Evolutionary conservation across 2,113 vertebrate species (phyloP).

Genomic region (Brachyhypopomus gauderio): DNA sequence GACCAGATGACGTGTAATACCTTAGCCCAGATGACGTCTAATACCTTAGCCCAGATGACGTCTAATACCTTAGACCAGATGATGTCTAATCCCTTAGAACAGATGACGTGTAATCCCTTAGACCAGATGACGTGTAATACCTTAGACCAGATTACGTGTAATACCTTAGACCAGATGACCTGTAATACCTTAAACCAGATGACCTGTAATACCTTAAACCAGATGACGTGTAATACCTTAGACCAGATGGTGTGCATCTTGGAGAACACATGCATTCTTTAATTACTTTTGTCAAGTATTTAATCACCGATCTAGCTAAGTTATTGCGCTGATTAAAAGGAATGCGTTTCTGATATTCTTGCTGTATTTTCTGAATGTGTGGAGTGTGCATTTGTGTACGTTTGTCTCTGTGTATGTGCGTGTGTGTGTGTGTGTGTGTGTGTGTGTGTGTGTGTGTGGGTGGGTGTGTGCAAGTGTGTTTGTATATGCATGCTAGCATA

Average conservation of each 20-base stretch:
- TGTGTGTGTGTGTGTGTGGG: conserved; percentile 9
- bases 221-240: conserved; percentile 48
- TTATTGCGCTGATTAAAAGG: conserved; percentile 17
- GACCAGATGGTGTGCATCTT: conserved; percentile 61
- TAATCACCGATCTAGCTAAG: conserved; percentile 40
- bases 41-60: conserved; percentile 46
- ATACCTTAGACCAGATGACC: no score
- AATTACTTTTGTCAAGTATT: conserved; percentile 40
- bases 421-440: conserved; percentile 18
- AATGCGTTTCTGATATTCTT: not conserved
- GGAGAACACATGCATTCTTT: conserved; percentile 41
- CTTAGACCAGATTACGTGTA: conserved; percentile 55
- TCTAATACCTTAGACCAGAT: conserved; percentile 57
- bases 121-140: conserved; percentile 58
- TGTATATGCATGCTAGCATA: not conserved
- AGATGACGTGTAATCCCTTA: no score
- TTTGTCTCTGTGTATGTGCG: conserved; percentile 3
- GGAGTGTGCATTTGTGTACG: not conserved
- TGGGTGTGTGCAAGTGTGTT: not conserved
- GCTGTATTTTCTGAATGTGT: not conserved
- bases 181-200: no score
- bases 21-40: conserved; percentile 55
- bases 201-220: conserved; percentile 54
- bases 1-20: conserved; percentile 58
- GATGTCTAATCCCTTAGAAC: conserved; percentile 33